Conservation (phyloP, 1,140 invertebrate species). For the Drosophila saltans region DNA sequence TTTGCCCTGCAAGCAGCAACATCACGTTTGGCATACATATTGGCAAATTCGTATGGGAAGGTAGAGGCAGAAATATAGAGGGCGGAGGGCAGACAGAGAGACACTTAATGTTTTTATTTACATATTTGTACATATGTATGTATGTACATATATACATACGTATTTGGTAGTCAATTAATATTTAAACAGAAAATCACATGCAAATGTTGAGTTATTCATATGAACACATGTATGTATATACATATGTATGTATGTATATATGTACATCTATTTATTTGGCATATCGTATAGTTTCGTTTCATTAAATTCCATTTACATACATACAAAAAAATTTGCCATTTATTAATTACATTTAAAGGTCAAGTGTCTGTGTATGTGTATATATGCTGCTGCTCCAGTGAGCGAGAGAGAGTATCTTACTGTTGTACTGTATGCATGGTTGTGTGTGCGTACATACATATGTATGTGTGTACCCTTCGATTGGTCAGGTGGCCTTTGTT, state of each 20-base stretch:
- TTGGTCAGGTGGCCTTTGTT: constrained; percentile 78
- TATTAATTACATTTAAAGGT: constrained; percentile 28
- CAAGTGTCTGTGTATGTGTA: constrained; percentile 26
- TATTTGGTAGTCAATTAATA: constrained; percentile 68
- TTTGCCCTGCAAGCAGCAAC: constrained; percentile 15
- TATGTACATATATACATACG: constrained; percentile 30
- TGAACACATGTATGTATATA: not conserved
- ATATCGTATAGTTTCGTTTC: constrained; percentile 1
- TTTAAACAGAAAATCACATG: constrained; percentile 49
- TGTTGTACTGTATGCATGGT: constrained; percentile 17
- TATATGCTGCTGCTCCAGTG: constrained; percentile 17
- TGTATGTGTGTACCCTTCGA: constrained; percentile 61
- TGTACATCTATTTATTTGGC: not conserved
- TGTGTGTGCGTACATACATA: constrained; percentile 5
- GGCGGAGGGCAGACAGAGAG: constrained; percentile 1
- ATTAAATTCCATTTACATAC: constrained; percentile 22
- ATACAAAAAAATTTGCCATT: constrained; percentile 10
- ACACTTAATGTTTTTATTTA: constrained; percentile 75
- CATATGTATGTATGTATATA: not conserved
- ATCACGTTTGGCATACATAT: constrained; percentile 36
- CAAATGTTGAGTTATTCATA: constrained; percentile 58
- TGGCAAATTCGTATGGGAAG: constrained; percentile 48
- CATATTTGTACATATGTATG: constrained; percentile 45
- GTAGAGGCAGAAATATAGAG: constrained; percentile 14
- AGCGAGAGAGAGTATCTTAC: constrained; percentile 12